Evolutionary conservation across 1,140 invertebrate species (phyloP), one percentile per base, ranked within the genome.

Genomic region (Drosophila ironensis): DNA sequence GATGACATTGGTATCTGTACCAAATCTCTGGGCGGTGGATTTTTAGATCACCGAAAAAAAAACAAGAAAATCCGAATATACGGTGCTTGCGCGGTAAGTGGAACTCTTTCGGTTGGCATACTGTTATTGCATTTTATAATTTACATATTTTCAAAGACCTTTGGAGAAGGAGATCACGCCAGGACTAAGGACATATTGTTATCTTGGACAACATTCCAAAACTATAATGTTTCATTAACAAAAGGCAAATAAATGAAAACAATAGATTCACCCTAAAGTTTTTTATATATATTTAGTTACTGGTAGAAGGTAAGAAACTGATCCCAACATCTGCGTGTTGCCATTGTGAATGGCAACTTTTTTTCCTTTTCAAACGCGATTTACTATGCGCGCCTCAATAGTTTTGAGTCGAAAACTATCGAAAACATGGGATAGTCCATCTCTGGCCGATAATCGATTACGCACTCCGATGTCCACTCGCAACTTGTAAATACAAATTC

Each of bases 401-500:
- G n/a, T n/a, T n/a, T n/a, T n/a, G n/a, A n/a, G n/a, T n/a, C n/a
- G n/a, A 33, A 33, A 33, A 11, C 30, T 33, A 33, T 33, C 30
- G 30, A 33, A 14, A n/a, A n/a, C n/a, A n/a, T n/a, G n/a, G n/a
- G n/a, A 12, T 33, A 6, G 3, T 33, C 30, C 33, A 37, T 37
- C 33, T 7, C 33, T 17, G 16, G 6, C 14, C 12, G 12, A 37
- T 16, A 37, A 37, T 7, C 33, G 1, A n/a, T n/a, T n/a, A n/a
- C n/a, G n/a, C n/a, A n/a, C n/a, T n/a, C n/a, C n/a, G n/a, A n/a
- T n/a, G n/a, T n/a, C n/a, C n/a, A n/a, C 14, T 37, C 33, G 14
- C 30, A 40, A 41, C 30, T 60, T 72, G 56, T 72, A 72, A 72
- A 72, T 72, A 72, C 35, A 47, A 19, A 52, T 17, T 52, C 14